Evolutionary conservation across 2,797 vertebrate genomes (phyloP), one percentile per base, ranked within the genome.

Genomic region (Sciurus vulgaris): DNA sequence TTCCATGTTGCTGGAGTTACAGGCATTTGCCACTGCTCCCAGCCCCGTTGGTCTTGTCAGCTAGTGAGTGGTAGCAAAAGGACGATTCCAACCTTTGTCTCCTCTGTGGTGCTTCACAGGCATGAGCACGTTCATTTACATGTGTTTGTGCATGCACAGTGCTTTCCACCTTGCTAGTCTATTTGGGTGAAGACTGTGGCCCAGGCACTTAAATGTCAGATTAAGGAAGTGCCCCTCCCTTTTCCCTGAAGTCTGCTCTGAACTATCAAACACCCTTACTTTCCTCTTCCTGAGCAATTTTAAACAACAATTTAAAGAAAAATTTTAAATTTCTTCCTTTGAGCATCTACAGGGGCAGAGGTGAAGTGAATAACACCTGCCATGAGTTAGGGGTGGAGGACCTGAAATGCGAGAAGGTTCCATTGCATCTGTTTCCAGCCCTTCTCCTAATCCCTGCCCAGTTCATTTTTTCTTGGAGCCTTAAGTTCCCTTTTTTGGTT

Each of bases 191-290:
- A 17, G 6, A 12, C 56, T 38, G 82, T 20, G 35, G 44, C 56
- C 11, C 22, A 33, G 9, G 81, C 59, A 44, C 76, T 51, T 41
- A 89, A 61, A 69, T 63, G 49, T 69, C 63, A 77, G 44, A 15
- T 67, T 51, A 77, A 88, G 95, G 94, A 97, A 93, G 67, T n/a
- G 47, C 69, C 63, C n/a, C 44, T 67, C 70, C 73, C 54, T 54
- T 12, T 86, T 76, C 18, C 26, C 28, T 78, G 13, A 38, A 86
- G 78, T 69, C 30, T 49, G 24, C 81, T 88, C 14, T 69, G 73
- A 70, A 54, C 74, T 35, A 14, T 76, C 35, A 26, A 11, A 72
- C 17, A 41, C 44, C 65, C 67, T 78, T 12, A 51, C 26, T 74
- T 89, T 85, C 44, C 72, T 10, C 81, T 89, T 56, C 67, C 65